phyloP scores from a whole-genome alignment of 2,888 invertebrate genomes.

The Agrilus biguttatus region DNA sequence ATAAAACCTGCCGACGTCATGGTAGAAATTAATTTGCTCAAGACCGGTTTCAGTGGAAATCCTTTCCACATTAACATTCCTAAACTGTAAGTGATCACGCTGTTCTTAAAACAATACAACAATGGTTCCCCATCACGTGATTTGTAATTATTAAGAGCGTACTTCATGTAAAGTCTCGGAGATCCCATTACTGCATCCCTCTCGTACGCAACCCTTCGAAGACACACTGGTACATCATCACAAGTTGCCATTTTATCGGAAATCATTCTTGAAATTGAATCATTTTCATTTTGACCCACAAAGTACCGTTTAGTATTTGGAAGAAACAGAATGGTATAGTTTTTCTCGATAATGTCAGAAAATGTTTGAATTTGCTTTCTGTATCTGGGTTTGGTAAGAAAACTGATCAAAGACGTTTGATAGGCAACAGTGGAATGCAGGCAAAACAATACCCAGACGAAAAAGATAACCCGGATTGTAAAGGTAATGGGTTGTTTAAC shows the following conservation, averaged over 20 bases:
- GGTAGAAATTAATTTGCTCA: constrained; percentile 17
- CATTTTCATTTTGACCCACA: constrained; percentile 4
- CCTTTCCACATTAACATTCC: constrained; percentile 24
- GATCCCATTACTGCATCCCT: constrained; percentile 17
- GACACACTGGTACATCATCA: constrained; percentile 12
- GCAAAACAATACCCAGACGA: constrained; percentile 15
- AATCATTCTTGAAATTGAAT: background rate
- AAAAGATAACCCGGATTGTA: constrained; percentile 12
- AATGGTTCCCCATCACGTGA: constrained; percentile 12
- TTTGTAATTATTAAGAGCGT: constrained; percentile 15
- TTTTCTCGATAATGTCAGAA: constrained; percentile 14
- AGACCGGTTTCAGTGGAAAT: constrained; percentile 18
- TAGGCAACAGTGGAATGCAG: constrained; percentile 16
- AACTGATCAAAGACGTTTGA: constrained; percentile 17
- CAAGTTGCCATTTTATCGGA: constrained; percentile 10
- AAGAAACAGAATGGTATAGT: constrained; percentile 15
- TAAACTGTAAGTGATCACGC: constrained; percentile 20
- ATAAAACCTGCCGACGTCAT: constrained; percentile 21
- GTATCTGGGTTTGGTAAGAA: constrained; percentile 15
- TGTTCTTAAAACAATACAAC: constrained; percentile 16
- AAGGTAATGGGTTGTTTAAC: constrained; percentile 14
- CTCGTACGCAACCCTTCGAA: constrained; percentile 12
- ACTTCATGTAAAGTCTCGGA: constrained; percentile 18
- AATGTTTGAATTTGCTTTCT: constrained; percentile 16
- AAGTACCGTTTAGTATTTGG: constrained; percentile 13